A percentile compares a stretch with the other conserved stretches of the same genome.
Conservation (phyloP, 2,888 invertebrate species). For the Zaprionus lineosus region DNA sequence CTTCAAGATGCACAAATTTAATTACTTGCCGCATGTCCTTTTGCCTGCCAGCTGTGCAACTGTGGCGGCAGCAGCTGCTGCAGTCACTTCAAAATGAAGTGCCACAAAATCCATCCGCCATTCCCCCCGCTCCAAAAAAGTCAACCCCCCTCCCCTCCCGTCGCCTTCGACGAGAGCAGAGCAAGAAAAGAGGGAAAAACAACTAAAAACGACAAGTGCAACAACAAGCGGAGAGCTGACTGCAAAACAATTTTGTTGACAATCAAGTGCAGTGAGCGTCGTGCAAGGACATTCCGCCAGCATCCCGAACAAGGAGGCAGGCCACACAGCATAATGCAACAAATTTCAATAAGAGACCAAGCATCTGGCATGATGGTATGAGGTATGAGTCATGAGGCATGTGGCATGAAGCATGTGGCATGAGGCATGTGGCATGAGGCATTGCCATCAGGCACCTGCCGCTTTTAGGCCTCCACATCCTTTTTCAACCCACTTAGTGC, state of each 20-base stretch:
- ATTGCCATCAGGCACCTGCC: too few species aligned
- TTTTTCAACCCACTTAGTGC: constrained; percentile 9
- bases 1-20: constrained; percentile 56
- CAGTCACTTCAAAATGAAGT: constrained; percentile 68
- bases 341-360: constrained; percentile 69
- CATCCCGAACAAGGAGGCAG: constrained; percentile 35
- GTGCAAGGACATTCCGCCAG: constrained; percentile 60
- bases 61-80: constrained; percentile 36
- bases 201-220: constrained; percentile 20
- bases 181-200: neutral
- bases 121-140: too few species aligned
- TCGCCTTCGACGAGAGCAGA: neutral
- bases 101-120: too few species aligned
- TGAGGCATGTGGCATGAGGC: constrained; percentile 39
- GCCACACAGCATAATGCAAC: constrained; percentile 69
- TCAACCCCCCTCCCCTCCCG: too few species aligned
- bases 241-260: constrained; percentile 75
- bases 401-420: too few species aligned
- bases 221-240: constrained; percentile 26
- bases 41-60: constrained; percentile 55
- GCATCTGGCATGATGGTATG: neutral
- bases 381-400: constrained; percentile 17
- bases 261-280: constrained; percentile 69
- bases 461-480: too few species aligned
- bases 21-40: constrained; percentile 64